These are phyloP conservation scores for Gorsachius magnificus DNA, from an alignment of 2,797 vertebrate genomes.

Conservation along the genomic window DNA sequence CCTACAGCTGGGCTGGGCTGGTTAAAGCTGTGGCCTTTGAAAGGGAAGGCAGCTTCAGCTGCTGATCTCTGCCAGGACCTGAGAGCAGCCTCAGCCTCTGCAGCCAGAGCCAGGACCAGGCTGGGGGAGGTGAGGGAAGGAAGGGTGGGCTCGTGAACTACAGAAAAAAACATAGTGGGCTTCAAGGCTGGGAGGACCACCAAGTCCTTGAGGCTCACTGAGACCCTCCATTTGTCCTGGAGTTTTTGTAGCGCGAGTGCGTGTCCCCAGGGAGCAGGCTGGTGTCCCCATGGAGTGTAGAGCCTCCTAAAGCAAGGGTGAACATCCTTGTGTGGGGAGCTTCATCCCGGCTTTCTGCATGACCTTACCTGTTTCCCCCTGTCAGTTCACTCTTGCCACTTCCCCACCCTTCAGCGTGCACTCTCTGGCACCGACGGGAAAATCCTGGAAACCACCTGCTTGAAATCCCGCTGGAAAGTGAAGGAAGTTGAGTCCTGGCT, in stretches of 20 bases:
- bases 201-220: not conserved
- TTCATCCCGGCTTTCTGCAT: not conserved
- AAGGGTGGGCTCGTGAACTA: not conserved
- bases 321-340: fast-evolving
- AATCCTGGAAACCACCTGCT: not conserved
- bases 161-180: not conserved
- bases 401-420: fast-evolving
- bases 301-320: not conserved
- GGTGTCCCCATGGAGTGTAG: not conserved
- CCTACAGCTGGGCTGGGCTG: not conserved
- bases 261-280: not conserved
- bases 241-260: not conserved
- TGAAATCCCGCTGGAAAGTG: not conserved
- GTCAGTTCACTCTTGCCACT: not conserved
- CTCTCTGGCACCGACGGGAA: fast-evolving
- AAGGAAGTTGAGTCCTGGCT: not conserved
- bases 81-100: not conserved
- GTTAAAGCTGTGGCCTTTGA: not conserved
- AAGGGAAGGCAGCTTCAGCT: not conserved
- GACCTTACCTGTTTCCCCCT: not conserved
- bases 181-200: not conserved
- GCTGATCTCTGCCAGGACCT: not conserved
- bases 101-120: not conserved
- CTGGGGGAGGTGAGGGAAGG: not conserved
- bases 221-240: not conserved